Percentiles rank a stretch among this genome's conserved stretches.
These are phyloP conservation scores for Tragulus kanchil DNA, from an alignment of 2,113 vertebrate species.

Conservation along the genomic window DNA sequence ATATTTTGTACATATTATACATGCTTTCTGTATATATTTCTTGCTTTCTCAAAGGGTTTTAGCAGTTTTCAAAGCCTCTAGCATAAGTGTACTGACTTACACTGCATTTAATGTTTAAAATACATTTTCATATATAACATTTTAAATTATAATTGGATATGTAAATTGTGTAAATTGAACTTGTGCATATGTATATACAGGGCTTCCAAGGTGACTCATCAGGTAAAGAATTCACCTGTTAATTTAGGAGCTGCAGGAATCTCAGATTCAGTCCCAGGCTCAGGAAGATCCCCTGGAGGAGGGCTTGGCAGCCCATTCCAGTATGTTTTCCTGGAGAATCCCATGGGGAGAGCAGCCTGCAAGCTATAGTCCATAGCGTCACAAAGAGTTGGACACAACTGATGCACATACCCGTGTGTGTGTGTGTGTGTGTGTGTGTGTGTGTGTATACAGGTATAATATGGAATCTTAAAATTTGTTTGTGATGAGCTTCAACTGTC, in stretches of 20 bases:
- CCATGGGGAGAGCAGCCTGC: not conserved
- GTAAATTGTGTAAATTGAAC: not conserved
- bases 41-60: not conserved
- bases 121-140: constrained; percentile 41
- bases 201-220: not conserved
- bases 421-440: not conserved
- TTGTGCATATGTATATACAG: not conserved
- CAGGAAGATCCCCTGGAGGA: not conserved
- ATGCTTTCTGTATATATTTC: not conserved
- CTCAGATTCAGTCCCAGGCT: not conserved
- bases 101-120: constrained; percentile 32
- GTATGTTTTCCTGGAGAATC: not conserved
- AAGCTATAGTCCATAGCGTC: not conserved
- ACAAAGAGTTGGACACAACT: not conserved
- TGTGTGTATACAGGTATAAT: not conserved
- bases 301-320: not conserved
- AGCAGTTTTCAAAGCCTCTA: constrained; percentile 6
- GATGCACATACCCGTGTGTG: not conserved
- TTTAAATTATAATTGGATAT: constrained; percentile 8
- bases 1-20: not conserved
- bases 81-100: not conserved
- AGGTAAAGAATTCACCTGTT: not conserved
- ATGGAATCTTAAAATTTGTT: not conserved
- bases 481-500: not conserved
- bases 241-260: not conserved